These are phyloP conservation scores for Porites lobata DNA, from an alignment of 92 coral and sea anemone species.

Conservation along the genomic window DNA sequence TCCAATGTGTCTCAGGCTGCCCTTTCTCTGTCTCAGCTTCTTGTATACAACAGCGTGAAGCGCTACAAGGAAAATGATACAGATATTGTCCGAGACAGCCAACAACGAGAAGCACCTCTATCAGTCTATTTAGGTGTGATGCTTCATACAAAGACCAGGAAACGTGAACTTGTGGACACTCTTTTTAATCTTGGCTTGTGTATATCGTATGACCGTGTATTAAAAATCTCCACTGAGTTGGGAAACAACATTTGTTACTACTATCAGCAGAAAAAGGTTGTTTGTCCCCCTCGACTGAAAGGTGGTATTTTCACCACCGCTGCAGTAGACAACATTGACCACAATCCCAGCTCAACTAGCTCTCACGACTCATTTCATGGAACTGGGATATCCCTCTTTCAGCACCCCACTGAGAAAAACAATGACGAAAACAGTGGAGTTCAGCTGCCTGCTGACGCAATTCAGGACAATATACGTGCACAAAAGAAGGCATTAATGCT, in stretches of 20 bases:
- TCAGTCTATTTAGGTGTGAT: conserved; percentile 43
- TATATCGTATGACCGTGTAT: conserved; percentile 53
- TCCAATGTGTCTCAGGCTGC: conserved; percentile 32
- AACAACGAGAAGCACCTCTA: conserved; percentile 37
- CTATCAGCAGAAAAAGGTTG: conserved; percentile 22
- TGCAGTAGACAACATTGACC: conserved; percentile 62
- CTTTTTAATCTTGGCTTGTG: conserved; percentile 19
- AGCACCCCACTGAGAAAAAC: not conserved
- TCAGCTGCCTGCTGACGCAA: not conserved
- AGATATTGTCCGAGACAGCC: conserved; percentile 4
- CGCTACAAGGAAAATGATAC: conserved; percentile 10
- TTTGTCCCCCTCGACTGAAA: conserved; percentile 28
- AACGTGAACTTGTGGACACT: conserved; percentile 48
- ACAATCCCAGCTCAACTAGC: conserved; percentile 50
- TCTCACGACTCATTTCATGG: conserved; percentile 62
- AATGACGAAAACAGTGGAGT: conserved; percentile 5
- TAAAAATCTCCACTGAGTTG: conserved; percentile 35
- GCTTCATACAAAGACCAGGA: conserved; percentile 32
- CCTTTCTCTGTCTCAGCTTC: conserved; percentile 36
- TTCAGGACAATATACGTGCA: conserved; percentile 6
- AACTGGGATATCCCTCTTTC: conserved; percentile 38
- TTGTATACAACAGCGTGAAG: conserved; percentile 34
- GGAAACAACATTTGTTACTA: conserved; percentile 21
- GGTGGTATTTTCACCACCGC: conserved; percentile 51
- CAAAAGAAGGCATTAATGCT: conserved; percentile 6